A percentile compares a stretch with the other conserved stretches of the same genome.
phyloP scores from a whole-genome alignment of 2,888 invertebrate genomes.

The Diaphora mendica region DNA sequence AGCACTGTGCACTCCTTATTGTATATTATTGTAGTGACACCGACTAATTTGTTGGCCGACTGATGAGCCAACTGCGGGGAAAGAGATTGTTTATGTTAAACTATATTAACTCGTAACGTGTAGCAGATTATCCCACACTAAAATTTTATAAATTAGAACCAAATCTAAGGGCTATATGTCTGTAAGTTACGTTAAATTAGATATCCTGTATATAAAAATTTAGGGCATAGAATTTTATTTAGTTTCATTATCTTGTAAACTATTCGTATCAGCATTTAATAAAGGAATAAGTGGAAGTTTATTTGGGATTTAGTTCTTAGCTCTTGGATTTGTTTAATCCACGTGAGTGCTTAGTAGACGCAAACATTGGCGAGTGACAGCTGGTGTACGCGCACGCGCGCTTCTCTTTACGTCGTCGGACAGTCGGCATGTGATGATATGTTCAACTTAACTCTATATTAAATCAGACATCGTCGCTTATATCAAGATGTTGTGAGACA shows the following conservation, averaged over 20 bases:
- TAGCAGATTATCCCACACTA: conserved; percentile 51
- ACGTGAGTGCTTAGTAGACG: conserved; percentile 58
- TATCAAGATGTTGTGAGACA: conserved; percentile 33
- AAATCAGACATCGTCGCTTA: conserved; percentile 48
- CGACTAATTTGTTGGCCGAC: conserved; percentile 85
- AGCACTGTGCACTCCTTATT: conserved; percentile 77
- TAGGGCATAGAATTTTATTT: conserved; percentile 36
- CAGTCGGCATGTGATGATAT: conserved; percentile 58
- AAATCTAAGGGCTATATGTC: conserved; percentile 24
- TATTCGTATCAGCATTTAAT: conserved; percentile 46
- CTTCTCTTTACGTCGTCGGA: conserved; percentile 61
- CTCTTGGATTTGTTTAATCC: conserved; percentile 77
- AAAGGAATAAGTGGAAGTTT: conserved; percentile 55
- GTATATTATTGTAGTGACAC: conserved; percentile 86
- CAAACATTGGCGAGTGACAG: conserved; percentile 61
- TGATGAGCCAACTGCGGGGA: conserved; percentile 81
- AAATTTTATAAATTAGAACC: conserved; percentile 44
- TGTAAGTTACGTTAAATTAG: conserved; percentile 34
- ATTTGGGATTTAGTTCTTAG: conserved; percentile 75
- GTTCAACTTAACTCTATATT: conserved; percentile 53
- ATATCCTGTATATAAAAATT: conserved; percentile 30
- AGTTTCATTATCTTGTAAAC: conserved; percentile 14
- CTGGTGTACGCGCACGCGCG: conserved; percentile 69
- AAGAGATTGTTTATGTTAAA: conserved; percentile 78
- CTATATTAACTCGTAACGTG: conserved; percentile 69